phyloP scores from a whole-genome alignment of 2,888 invertebrate species.

The Mesochorus sp. region DNA sequence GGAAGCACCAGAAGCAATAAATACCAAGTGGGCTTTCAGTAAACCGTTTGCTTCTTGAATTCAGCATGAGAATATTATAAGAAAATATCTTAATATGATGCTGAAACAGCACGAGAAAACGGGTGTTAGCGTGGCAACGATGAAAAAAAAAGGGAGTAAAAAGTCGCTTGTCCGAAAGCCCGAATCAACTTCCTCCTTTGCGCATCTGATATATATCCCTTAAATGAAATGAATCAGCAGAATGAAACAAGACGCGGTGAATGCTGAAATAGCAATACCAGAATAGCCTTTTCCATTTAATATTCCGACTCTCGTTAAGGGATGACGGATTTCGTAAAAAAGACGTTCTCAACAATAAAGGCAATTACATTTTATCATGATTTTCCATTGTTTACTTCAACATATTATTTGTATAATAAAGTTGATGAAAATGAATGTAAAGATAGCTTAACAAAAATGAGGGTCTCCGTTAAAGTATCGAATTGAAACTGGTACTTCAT shows the following conservation, averaged over 20 bases:
- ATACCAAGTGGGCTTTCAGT: conserved; percentile 4
- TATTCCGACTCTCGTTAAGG: background rate
- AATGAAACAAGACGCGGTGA: conserved; percentile 44
- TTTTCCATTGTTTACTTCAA: too few relatives aligned
- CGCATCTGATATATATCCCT: conserved; percentile 54
- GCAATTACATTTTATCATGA: too few relatives aligned
- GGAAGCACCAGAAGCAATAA: conserved; percentile 9
- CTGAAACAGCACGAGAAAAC: conserved; percentile 19
- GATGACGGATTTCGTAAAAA: background rate
- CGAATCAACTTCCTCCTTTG: conserved; percentile 57
- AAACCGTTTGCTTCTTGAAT: background rate
- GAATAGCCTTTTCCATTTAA: conserved; percentile 28
- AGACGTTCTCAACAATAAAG: too few relatives aligned
- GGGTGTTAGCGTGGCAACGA: background rate
- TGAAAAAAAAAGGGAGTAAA: background rate
- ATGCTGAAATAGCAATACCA: conserved; percentile 61
- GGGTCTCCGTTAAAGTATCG: too few relatives aligned
- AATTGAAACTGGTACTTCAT: too few relatives aligned
- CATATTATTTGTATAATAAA: too few relatives aligned
- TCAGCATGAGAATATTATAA: conserved; percentile 1
- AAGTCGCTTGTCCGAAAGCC: conserved; percentile 30
- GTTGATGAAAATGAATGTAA: too few relatives aligned
- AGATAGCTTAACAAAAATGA: too few relatives aligned
- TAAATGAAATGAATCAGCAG: conserved; percentile 61
- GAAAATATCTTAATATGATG: conserved; percentile 4